Evolutionary conservation across 1,140 invertebrate species (phyloP).

Genomic region (Nymphalis io): DNA sequence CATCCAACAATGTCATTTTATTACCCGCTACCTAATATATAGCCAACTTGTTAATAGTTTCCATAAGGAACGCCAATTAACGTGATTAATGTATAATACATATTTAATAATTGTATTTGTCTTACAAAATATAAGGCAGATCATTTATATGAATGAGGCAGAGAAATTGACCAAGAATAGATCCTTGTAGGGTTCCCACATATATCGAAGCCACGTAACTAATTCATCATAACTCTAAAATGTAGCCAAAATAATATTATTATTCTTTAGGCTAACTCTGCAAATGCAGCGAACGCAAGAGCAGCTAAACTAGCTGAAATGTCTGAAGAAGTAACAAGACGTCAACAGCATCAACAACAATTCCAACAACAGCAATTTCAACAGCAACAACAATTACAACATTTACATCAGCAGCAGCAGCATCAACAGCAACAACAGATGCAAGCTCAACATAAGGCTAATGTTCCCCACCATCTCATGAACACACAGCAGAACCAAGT

Average conservation of each 20-base stretch:
- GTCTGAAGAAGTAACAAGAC: constrained; percentile 89
- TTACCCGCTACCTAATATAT: no score
- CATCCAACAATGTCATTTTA: neutral
- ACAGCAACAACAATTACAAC: constrained; percentile 57
- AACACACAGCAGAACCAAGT: constrained; percentile 43
- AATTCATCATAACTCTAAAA: neutral
- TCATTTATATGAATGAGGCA: no score
- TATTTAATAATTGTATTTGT: no score
- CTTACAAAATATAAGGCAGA: no score
- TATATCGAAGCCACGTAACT: no score
- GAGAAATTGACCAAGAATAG: no score
- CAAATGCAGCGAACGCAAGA: constrained; percentile 52
- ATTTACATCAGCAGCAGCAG: constrained; percentile 36
- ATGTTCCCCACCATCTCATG: constrained; percentile 55
- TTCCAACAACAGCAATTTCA: constrained; percentile 40
- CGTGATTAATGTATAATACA: no score
- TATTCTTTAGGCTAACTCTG: constrained; percentile 46
- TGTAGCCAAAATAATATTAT: neutral
- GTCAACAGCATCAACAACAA: constrained; percentile 74
- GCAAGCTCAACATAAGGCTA: constrained; percentile 39
- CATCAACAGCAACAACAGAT: constrained; percentile 73
- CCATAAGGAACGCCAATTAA: no score
- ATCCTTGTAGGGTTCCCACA: no score
- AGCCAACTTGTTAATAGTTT: no score
- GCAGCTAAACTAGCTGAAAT: constrained; percentile 90